Conservation (phyloP, 1,140 invertebrate genomes). For the Trialeurodes vaporariorum region DNA sequence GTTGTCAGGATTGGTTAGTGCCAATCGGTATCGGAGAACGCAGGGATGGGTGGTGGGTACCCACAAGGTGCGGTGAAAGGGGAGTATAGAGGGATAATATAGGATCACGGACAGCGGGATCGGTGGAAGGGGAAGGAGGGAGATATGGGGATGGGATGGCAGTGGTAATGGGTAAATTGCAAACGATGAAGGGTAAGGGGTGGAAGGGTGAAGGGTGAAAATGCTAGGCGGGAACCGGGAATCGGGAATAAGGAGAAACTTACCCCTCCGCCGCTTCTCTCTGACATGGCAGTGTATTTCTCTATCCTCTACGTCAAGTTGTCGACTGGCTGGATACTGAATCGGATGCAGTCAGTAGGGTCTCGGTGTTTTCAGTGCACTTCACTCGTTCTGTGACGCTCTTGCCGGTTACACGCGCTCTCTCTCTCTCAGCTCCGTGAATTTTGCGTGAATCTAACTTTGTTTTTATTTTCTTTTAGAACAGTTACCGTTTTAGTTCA, state of each 20-base stretch:
- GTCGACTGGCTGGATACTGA: too few relatives aligned
- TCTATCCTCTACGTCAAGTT: too few relatives aligned
- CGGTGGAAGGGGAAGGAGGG: background rate
- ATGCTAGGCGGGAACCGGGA: background rate
- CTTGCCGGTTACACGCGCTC: background rate
- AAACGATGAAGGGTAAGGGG: background rate
- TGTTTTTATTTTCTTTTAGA: too few relatives aligned
- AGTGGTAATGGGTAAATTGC: background rate
- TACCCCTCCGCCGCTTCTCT: too few relatives aligned
- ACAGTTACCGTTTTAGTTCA: too few relatives aligned
- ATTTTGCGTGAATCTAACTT: too few relatives aligned
- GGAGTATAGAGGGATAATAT: background rate
- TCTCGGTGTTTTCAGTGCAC: too few relatives aligned
- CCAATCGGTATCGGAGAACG: too few relatives aligned
- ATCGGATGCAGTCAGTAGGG: too few relatives aligned
- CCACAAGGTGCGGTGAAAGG: background rate
- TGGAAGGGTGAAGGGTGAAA: background rate
- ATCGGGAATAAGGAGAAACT: too few relatives aligned
- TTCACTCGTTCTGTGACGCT: background rate
- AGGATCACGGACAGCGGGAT: background rate
- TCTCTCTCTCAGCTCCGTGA: background rate
- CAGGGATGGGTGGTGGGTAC: too few relatives aligned
- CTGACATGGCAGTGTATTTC: too few relatives aligned
- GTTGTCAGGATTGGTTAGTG: background rate
- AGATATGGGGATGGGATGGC: background rate